phyloP scores from a whole-genome alignment of 2,797 vertebrate genomes.

The Distichodus sexfasciatus region DNA sequence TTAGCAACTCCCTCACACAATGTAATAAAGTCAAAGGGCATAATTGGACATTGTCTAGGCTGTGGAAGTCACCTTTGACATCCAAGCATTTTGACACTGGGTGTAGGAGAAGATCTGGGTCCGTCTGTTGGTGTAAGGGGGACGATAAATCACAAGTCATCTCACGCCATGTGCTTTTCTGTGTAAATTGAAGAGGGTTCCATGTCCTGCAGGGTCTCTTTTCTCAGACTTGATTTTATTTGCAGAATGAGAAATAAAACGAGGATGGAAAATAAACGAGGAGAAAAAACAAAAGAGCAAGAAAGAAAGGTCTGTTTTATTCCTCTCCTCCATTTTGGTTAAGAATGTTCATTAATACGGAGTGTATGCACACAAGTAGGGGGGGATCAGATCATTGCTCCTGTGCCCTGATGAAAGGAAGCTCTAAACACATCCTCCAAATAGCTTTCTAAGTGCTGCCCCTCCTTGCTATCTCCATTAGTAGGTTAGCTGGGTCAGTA shows the following conservation, averaged over 20 bases:
- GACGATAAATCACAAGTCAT: not conserved
- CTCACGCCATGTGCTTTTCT: not conserved
- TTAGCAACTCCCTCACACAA: conserved; percentile 47
- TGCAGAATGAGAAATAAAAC: not conserved
- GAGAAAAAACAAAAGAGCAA: no score
- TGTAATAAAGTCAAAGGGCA: conserved; percentile 37
- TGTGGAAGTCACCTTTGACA: conserved; percentile 13
- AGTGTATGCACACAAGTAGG: not conserved
- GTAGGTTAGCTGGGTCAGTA: conserved; percentile 71
- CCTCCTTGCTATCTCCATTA: conserved; percentile 70
- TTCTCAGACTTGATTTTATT: not conserved
- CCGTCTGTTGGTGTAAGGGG: not conserved
- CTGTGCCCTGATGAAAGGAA: conserved; percentile 21
- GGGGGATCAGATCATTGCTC: no score
- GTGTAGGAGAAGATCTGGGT: not conserved
- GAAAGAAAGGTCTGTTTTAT: not conserved
- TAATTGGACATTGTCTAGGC: conserved; percentile 23
- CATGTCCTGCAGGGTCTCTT: not conserved
- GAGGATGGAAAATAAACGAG: not conserved
- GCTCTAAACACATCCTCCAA: conserved; percentile 60
- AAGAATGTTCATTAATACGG: not conserved
- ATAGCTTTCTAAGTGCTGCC: conserved; percentile 70
- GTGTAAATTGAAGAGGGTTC: not conserved
- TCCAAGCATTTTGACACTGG: conserved; percentile 36
- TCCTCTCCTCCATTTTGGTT: not conserved